Evolutionary conservation across 2,113 vertebrate genomes (phyloP).

Genomic region (Synchiropus splendidus): DNA sequence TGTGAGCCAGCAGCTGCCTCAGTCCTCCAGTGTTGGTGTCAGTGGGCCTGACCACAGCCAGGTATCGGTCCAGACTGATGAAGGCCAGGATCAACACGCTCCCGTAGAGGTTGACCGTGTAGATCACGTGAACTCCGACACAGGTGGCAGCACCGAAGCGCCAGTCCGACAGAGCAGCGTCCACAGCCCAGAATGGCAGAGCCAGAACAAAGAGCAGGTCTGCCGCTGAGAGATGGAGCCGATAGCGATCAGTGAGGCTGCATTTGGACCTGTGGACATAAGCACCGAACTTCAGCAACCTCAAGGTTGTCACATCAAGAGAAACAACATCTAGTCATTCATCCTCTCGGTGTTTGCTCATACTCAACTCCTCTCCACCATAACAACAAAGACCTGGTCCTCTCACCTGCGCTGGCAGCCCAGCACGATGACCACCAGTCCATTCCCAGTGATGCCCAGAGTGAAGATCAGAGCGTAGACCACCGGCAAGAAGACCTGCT

Average conservation of each 20-base stretch:
- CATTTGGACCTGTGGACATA: conserved; percentile 68
- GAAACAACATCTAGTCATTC: too few relatives aligned
- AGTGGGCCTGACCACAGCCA: conserved; percentile 91
- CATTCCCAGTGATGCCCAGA: conserved; percentile 88
- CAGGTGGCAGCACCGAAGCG: conserved; percentile 81
- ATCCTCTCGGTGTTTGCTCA: too few relatives aligned
- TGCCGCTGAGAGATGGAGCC: conserved; percentile 91
- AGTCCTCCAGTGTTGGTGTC: conserved; percentile 85
- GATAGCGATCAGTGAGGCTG: conserved; percentile 90
- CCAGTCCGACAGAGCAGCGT: conserved; percentile 79
- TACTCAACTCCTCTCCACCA: too few relatives aligned
- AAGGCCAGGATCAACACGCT: conserved; percentile 96
- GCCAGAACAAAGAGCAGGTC: conserved; percentile 94
- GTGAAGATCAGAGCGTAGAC: conserved; percentile 88
- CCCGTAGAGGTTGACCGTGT: conserved; percentile 94
- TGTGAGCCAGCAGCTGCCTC: conserved; percentile 84
- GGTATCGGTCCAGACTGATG: conserved; percentile 93
- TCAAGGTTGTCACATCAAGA: too few relatives aligned
- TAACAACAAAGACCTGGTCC: not conserved
- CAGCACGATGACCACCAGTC: conserved; percentile 89
- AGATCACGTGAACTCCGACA: conserved; percentile 84
- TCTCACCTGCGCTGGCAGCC: conserved; percentile 85
- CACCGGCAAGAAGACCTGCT: conserved; percentile 81
- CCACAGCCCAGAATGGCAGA: conserved; percentile 93
- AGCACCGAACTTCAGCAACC: not conserved